A percentile compares a stretch with the other conserved stretches of the same genome.
Evolutionary conservation across 2,888 invertebrate genomes (phyloP).

Genomic region (Aphidoletes aphidimyza): DNA sequence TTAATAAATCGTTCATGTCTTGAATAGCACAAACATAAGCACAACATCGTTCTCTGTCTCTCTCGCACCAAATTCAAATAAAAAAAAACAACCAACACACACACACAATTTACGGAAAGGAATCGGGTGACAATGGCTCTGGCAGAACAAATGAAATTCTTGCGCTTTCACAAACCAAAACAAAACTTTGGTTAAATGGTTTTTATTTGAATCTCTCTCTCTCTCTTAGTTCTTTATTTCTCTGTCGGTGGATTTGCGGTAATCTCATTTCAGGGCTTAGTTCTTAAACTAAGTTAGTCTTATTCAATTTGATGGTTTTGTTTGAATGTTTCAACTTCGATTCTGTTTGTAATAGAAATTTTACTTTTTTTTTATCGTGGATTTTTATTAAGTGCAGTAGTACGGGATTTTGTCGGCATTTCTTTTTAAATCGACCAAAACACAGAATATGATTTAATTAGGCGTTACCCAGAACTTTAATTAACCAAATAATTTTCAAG

Average conservation of each 20-base stretch:
- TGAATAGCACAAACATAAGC: background rate
- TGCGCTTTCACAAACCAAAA: background rate
- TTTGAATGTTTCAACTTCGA: background rate
- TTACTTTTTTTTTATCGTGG: too few relatives aligned
- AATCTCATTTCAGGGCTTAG: too few relatives aligned
- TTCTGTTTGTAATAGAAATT: background rate
- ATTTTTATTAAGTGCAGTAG: background rate
- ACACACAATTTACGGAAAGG: too few relatives aligned
- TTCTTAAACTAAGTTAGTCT: background rate
- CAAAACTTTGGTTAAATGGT: too few relatives aligned
- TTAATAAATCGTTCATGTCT: background rate
- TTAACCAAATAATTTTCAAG: slow-evolving; percentile 14
- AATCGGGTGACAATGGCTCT: background rate
- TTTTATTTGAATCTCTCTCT: background rate
- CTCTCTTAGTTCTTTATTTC: too few relatives aligned
- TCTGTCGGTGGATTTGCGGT: background rate
- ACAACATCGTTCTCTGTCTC: background rate
- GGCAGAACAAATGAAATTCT: background rate
- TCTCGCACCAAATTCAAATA: too few relatives aligned
- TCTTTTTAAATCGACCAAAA: background rate
- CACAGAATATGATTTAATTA: slow-evolving; percentile 44
- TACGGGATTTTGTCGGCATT: background rate
- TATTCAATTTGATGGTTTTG: background rate
- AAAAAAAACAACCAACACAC: background rate
- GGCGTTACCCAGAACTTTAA: background rate